A percentile compares a stretch with the other conserved stretches of the same genome.
These are phyloP conservation scores for Pogonophryne albipinna DNA, from an alignment of 2,797 vertebrate genomes.

Conservation along the genomic window DNA sequence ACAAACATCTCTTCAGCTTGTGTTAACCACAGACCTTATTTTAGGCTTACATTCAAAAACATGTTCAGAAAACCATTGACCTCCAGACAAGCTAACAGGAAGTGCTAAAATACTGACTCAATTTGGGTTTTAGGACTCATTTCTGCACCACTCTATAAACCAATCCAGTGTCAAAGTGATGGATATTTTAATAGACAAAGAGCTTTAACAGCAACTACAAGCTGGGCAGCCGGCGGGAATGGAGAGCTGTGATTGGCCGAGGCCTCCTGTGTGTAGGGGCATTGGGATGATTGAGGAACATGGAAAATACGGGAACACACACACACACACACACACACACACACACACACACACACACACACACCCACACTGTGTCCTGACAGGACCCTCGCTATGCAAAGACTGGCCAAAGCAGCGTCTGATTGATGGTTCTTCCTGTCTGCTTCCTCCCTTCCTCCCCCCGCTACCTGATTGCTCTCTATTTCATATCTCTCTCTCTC, in stretches of 20 bases:
- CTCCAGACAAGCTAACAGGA: too few relatives aligned
- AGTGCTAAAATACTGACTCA: too few relatives aligned
- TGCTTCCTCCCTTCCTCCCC: background rate
- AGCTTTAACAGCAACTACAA: conserved; percentile 39
- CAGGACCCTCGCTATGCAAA: conserved; percentile 44
- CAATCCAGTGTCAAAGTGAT: conserved; percentile 31
- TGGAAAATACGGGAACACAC: conserved; percentile 30
- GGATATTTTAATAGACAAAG: conserved; percentile 16
- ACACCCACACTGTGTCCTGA: conserved; percentile 51
- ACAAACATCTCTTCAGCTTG: too few relatives aligned
- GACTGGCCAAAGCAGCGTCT: conserved; percentile 69
- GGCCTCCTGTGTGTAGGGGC: conserved; percentile 23
- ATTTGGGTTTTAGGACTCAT: too few relatives aligned
- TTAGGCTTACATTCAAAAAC: too few relatives aligned
- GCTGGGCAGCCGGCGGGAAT: conserved; percentile 24
- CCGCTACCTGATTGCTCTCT: conserved; percentile 60
- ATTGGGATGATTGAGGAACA: conserved; percentile 65
- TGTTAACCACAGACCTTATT: too few relatives aligned
- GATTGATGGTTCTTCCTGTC: conserved; percentile 73
- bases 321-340: too few relatives aligned
- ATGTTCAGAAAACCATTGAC: too few relatives aligned
- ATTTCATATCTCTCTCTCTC: conserved; percentile 5
- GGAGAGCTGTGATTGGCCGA: conserved; percentile 47
- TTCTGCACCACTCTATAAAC: background rate
- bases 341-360: too few relatives aligned